Evolutionary conservation across 1,140 invertebrate genomes (phyloP).

Genomic region (Carposina sasakii): DNA sequence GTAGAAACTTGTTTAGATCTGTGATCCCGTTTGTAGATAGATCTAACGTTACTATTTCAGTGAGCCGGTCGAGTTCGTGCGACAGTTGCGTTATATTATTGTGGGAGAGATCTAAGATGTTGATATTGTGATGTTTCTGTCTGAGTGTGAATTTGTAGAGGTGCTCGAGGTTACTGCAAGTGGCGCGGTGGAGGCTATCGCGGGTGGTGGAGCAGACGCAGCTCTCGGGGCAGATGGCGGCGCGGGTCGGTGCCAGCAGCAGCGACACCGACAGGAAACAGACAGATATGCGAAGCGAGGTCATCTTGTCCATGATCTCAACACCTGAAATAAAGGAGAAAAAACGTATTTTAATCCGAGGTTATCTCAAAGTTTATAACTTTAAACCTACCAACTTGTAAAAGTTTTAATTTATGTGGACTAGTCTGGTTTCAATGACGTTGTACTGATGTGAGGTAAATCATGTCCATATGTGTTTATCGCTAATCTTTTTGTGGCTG

Average conservation of each 20-base stretch:
- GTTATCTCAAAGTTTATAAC: slow-evolving; percentile 1
- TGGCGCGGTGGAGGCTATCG: slow-evolving; percentile 58
- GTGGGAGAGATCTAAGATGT: slow-evolving; percentile 74
- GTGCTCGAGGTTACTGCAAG: slow-evolving; percentile 54
- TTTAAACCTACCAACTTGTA: neutral
- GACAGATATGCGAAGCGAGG: slow-evolving; percentile 36
- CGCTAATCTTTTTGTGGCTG: slow-evolving; percentile 23
- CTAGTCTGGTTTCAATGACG: neutral
- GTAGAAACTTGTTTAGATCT: slow-evolving; percentile 71
- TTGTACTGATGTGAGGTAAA: slow-evolving; percentile 17
- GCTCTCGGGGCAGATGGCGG: slow-evolving; percentile 51
- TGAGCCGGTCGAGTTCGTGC: slow-evolving; percentile 71
- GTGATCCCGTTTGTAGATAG: slow-evolving; percentile 74
- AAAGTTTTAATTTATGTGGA: neutral
- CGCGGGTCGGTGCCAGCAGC: slow-evolving; percentile 39
- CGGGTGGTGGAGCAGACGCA: slow-evolving; percentile 58
- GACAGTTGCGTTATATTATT: slow-evolving; percentile 72
- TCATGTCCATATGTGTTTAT: slow-evolving; percentile 13
- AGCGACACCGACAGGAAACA: slow-evolving; percentile 45
- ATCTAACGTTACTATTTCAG: slow-evolving; percentile 73
- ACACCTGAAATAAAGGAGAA: slow-evolving; percentile 53
- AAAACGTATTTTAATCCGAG: slow-evolving; percentile 8
- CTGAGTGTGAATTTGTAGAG: slow-evolving; percentile 64
- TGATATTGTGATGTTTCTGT: slow-evolving; percentile 69
- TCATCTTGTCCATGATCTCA: slow-evolving; percentile 44